Percentiles rank a stretch among this genome's conserved stretches.
Conservation (phyloP, 2,797 vertebrate genomes). For the Oryzias sinensis region DNA sequence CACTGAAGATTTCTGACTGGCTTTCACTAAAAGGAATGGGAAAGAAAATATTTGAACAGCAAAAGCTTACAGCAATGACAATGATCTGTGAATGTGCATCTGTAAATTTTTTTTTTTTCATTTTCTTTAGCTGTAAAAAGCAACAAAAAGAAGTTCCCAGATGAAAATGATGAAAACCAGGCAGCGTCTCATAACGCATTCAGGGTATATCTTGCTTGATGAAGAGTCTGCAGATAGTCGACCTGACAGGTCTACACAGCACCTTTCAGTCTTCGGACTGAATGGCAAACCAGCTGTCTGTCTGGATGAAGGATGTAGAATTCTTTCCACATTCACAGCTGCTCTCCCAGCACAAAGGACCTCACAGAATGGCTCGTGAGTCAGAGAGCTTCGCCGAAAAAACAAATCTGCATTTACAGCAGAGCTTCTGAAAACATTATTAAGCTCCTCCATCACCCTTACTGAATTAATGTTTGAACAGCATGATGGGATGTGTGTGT, state of each 20-base stretch:
- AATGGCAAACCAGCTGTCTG: conserved; percentile 29
- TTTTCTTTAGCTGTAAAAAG: neutral
- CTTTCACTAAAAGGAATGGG: conserved; percentile 1
- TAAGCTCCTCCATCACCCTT: conserved; percentile 32
- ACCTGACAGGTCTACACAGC: conserved; percentile 32
- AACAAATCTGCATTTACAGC: conserved; percentile 48
- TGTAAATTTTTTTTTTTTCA: neutral
- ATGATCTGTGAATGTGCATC: conserved; percentile 12
- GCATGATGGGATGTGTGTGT: conserved; percentile 20
- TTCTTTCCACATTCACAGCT: conserved; percentile 35
- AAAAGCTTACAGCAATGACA: conserved; percentile 14
- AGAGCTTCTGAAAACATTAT: conserved; percentile 32
- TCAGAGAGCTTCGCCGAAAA: conserved; percentile 27
- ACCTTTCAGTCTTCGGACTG: conserved; percentile 16
- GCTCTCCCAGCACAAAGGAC: conserved; percentile 24
- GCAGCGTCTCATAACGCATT: conserved; percentile 6
- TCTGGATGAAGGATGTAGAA: conserved; percentile 35
- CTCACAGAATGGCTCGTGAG: conserved; percentile 10
- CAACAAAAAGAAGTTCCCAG: neutral
- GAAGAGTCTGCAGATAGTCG: conserved; percentile 28
- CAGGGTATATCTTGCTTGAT: conserved; percentile 22
- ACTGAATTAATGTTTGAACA: conserved; percentile 33
- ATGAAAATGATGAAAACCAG: conserved; percentile 17
- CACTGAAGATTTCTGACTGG: conserved; percentile 1
- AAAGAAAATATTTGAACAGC: conserved; percentile 7